Base-by-base conservation (phyloP, 1,140 invertebrate species). In the Potamilus streckersoni region DNA sequence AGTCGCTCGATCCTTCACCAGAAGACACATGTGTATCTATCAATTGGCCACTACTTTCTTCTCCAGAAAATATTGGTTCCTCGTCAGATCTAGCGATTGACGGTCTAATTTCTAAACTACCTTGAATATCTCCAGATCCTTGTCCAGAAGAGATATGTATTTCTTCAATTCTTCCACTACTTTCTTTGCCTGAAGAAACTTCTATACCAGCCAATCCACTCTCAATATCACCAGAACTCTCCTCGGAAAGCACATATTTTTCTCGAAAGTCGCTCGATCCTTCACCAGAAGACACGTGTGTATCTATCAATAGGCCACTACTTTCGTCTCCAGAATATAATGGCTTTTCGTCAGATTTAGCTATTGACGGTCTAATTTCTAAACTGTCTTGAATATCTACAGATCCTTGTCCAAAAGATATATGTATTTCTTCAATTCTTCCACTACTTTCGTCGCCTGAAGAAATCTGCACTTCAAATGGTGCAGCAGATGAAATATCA, bases 361-460 rank as follows among this genome's bases (percentile, higher is more conserved):
- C 13, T 0, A 57, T 60, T 57, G 61, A 72, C 1, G 61, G 58
- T 19, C 57, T n/a, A 56, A 63, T 49, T 55, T 62, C 14, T 56
- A 20, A 19, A 13, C 56, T 58, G 11, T 57, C 55, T 23, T 58
- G 57, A 23, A 31, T 59, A 15, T 69, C 68, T 20, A 13, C 55
- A 23, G 68, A 69, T 58, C 15, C 14, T 49, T 60, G 12, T 61
- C 61, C 69, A 61, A 59, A 71, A 31, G 59, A 55, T 62, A 19
- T 55, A 38, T 70, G 57, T 70, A 62, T 12, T n/a, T 69, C 19
- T 59, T 23, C 61, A 56, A 55, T 55, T 49, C 27, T 31, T 12
- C 69, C 16, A 27, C 69, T 16, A 55, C 59, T 17, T 17, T 27
- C 15, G 20, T 73, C 71, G 12, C 55, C 71, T 64, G 71, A 72